phyloP scores from a whole-genome alignment of 2,113 vertebrate genomes.

The Monopterus albus region DNA sequence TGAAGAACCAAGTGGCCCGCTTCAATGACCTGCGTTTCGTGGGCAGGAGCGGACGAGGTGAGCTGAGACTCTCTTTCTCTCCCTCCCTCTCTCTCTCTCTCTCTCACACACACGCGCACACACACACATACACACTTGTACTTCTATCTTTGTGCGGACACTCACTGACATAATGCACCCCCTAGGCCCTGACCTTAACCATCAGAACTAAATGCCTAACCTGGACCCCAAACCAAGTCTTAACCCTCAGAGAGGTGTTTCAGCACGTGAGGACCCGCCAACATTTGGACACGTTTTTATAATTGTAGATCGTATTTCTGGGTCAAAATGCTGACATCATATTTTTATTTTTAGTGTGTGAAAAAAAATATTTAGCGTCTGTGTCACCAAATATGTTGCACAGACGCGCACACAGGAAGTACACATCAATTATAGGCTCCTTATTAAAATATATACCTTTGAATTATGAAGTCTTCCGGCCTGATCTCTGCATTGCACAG shows the following conservation, averaged over 20 bases:
- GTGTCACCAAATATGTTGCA: constrained; percentile 3
- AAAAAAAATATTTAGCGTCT: neutral
- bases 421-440: neutral
- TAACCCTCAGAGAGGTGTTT: too few species aligned
- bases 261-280: too few species aligned
- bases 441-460: neutral
- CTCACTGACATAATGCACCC: too few species aligned
- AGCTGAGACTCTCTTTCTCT: constrained; percentile 33
- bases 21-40: constrained; percentile 99
- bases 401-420: neutral
- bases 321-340: constrained; percentile 18
- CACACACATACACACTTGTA: neutral
- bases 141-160: too few species aligned
- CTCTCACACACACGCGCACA: neutral
- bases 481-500: too few species aligned
- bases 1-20: constrained; percentile 99
- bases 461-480: too few species aligned
- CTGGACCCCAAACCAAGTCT: too few species aligned
- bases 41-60: constrained; percentile 98
- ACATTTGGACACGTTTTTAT: constrained; percentile 28
- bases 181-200: too few species aligned
- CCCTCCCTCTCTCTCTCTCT: neutral
- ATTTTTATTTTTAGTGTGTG: constrained; percentile 17
- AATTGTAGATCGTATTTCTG: constrained; percentile 13
- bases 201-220: too few species aligned